Percentiles rank a stretch among this genome's conserved stretches.
phyloP scores from a whole-genome alignment of 1,140 invertebrate genomes.

The Lepidostoma basale region DNA sequence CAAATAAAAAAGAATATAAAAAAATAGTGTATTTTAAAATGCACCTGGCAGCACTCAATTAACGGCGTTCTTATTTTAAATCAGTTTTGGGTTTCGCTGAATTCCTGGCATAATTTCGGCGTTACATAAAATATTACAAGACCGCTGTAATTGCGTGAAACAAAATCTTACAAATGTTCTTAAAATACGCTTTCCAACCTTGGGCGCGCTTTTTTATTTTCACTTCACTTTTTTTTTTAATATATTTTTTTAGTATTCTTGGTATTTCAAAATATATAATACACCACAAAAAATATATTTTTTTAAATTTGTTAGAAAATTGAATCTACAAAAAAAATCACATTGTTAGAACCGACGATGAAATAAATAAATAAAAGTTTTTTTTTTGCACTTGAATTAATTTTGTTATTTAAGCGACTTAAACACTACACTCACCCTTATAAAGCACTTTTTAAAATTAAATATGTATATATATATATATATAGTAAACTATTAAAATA shows the following conservation, averaged over 20 bases:
- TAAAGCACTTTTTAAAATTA: slow-evolving; percentile 8
- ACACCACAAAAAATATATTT: neutral
- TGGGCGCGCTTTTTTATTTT: no score
- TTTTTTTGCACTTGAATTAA: slow-evolving; percentile 7
- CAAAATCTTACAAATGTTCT: no score
- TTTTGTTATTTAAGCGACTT: slow-evolving; percentile 3
- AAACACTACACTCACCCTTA: slow-evolving; percentile 14
- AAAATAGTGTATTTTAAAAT: no score
- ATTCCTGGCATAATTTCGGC: neutral
- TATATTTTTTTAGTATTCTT: neutral
- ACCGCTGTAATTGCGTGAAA: no score
- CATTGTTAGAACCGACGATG: neutral
- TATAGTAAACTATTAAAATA: neutral
- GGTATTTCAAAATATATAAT: neutral
- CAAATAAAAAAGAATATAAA: no score
- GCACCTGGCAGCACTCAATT: neutral
- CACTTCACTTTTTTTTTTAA: slow-evolving; percentile 13
- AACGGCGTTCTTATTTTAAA: neutral
- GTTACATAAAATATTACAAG: no score
- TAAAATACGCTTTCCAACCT: no score
- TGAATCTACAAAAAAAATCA: neutral
- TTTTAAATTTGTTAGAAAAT: slow-evolving; percentile 2
- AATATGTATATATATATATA: neutral
- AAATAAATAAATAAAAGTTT: neutral
- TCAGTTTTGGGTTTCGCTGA: neutral